Conservation (phyloP, 2,888 invertebrate species). For the Eupithecia inturbata region DNA sequence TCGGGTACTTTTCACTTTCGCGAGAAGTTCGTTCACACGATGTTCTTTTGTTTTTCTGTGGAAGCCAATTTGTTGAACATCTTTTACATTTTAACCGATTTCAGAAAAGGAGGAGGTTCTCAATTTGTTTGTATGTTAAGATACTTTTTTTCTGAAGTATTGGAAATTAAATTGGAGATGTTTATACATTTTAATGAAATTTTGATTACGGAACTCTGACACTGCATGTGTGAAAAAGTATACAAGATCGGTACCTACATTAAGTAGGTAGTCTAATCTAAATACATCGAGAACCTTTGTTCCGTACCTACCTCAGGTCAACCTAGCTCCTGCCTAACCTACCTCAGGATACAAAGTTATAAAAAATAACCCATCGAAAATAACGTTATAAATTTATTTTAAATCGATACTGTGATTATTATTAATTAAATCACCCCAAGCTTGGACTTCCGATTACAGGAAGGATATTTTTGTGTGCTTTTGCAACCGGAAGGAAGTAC, state of each 20-base stretch:
- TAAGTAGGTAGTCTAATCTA: background rate
- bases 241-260: background rate
- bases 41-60: background rate
- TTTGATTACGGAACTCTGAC: background rate
- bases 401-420: background rate
- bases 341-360: background rate
- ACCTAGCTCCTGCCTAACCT: background rate
- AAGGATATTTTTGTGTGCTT: slow-evolving; percentile 29
- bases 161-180: no score
- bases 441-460: slow-evolving; percentile 24
- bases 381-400: background rate
- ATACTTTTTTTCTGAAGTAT: no score
- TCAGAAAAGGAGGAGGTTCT: no score
- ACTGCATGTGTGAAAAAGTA: background rate
- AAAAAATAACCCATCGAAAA: background rate
- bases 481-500: slow-evolving; percentile 21
- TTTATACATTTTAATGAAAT: no score
- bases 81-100: no score
- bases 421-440: slow-evolving; percentile 2
- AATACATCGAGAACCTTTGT: background rate
- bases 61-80: background rate
- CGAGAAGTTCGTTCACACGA: background rate
- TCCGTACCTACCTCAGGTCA: background rate
- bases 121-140: no score
- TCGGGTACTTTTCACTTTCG: background rate